Percentiles rank a stretch among this genome's conserved stretches.
phyloP scores from a whole-genome alignment of 2,888 invertebrate species.

The Hedychridium roseum region DNA sequence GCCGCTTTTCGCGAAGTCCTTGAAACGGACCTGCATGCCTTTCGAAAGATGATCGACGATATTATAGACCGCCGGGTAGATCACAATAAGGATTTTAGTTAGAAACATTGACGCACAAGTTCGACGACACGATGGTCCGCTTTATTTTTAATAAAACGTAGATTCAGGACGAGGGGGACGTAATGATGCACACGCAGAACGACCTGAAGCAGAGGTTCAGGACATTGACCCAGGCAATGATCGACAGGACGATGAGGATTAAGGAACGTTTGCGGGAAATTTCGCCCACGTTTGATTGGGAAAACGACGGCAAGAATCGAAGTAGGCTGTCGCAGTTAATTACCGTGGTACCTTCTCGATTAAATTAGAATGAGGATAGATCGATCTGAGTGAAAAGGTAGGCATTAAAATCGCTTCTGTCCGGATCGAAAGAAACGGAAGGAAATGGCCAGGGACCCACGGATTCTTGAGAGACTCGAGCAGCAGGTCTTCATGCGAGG shows the following conservation, averaged over 20 bases:
- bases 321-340: conserved; percentile 28
- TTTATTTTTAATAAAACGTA: too few relatives aligned
- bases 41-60: conserved; percentile 38
- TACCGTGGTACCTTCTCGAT: conserved; percentile 5
- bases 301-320: conserved; percentile 28
- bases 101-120: not conserved
- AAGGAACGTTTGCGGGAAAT: conserved; percentile 33
- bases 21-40: conserved; percentile 32
- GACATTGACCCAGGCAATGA: conserved; percentile 29
- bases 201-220: conserved; percentile 35
- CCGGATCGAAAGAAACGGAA: conserved; percentile 11
- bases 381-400: too few relatives aligned
- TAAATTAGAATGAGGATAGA: not conserved
- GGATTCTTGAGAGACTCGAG: conserved; percentile 27
- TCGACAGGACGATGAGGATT: conserved; percentile 31
- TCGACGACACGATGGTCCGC: too few relatives aligned
- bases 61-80: conserved; percentile 35
- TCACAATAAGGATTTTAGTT: not conserved
- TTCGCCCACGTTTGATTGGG: conserved; percentile 39
- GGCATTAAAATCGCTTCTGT: not conserved
- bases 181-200: conserved; percentile 37
- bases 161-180: conserved; percentile 41
- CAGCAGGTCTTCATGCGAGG: conserved; percentile 36
- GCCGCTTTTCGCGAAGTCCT: conserved; percentile 26
- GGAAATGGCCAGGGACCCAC: conserved; percentile 11